Evolutionary conservation across 2,113 vertebrate genomes (phyloP), one percentile per base, ranked within the genome.

Genomic region (Urocolius indicus): DNA sequence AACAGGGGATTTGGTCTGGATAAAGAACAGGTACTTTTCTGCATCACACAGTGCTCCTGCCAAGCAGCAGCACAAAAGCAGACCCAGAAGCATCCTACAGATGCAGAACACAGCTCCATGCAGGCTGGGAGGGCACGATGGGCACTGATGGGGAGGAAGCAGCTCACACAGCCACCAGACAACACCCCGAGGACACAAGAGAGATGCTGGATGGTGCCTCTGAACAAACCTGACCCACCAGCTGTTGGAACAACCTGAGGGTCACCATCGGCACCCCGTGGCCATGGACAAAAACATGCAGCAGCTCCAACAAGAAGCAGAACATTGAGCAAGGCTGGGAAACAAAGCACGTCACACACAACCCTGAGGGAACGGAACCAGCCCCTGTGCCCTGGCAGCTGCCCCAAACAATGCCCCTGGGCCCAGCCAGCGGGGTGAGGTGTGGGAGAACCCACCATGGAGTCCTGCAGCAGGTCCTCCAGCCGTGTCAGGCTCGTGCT

Each of bases 381-480:
- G 67, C 71, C 21, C 22, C 19, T 0, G 83, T 16, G 16, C 52
- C 38, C 27, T 4, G 52, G 57, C 54, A 89, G 27, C 30, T 6
- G 18, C 9, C 32, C 34, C 68, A 24, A 51, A 58, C 54, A 23
- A 22, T 0, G 16, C 54, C 48, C 63, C 36, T 21, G 77, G 58
- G 20, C 83, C 36, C 20, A 0, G 34, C 7, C 57, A 62, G 90
- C 69, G 57, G 21, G 80, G 11, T 5, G 30, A 94, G 9, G 38
- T 6, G 75, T 3, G 0, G 1, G 36, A 88, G 96, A 87, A 98
- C 98, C 90, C 98, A 99, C 99, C 99, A 99, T 99, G 41, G 99
- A 99, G 98, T 99, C 99, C 97, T 99, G 99, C 75, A 99, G 98
- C 86, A 99, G 98, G 95, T 99, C 99, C 90, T 99, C 99, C 92